Evolutionary conservation across 2,888 invertebrate species (phyloP), one percentile per base, ranked within the genome.

Genomic region (Cosmia trapezina): DNA sequence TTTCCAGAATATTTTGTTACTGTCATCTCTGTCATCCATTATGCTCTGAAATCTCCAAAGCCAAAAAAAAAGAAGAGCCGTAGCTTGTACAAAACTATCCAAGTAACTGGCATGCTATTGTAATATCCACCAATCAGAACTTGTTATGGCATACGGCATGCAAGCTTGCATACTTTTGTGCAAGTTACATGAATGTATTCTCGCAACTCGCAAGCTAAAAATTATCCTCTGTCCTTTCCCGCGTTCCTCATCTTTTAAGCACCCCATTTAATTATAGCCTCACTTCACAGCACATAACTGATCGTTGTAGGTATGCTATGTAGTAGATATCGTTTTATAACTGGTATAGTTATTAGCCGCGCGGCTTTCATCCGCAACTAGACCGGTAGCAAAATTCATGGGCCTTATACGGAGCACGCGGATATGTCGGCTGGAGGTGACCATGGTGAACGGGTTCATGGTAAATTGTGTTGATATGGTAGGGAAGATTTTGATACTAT

Each of bases 321-420:
- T 6, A 6, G 5, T 73, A 86, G 80, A 72, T 81, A 85, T 80
- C 73, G 70, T 73, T 83, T 81, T 82, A 83, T 80, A 83, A 86
- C 86, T 73, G 79, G 85, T 88, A 85, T 91, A 88, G 93, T 91
- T 94, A 93, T 93, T 93, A 93, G 92, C 89, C 60, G 89, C 87
- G 83, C 90, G 86, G 92, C 94, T 94, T 94, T 95, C 93, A 91
- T 92, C 90, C 87, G 86, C 90, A 93, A 93, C 92, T 92, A 90
- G 93, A 89, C 88, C 91, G 90, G 92, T 92, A 89, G 93, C 93
- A 91, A 92, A 93, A 91, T 90, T 89, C 93, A 88, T 90, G 84
- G 80, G 62, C 92, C 93, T 89, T 94, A 93, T 92, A 94, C 82
- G 92, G 93, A 81, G 76, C 76, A 89, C 86, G 90, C 91, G 93